Conservation (phyloP, 2,113 vertebrate genomes). For the Sylvia atricapilla region DNA sequence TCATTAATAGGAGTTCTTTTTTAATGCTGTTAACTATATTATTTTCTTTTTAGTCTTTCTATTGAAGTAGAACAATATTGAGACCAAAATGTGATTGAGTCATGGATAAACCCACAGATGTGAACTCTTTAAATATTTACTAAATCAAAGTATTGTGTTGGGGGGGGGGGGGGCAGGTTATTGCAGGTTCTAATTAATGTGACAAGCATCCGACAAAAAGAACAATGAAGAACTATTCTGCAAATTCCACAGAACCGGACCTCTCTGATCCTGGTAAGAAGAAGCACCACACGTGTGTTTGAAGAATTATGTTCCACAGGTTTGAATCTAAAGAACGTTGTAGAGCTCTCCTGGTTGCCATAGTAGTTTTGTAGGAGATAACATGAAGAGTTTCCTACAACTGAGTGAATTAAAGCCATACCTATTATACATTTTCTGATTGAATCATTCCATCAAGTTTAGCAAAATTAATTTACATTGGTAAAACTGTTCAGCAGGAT, state of each 20-base stretch:
- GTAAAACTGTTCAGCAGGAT: background rate
- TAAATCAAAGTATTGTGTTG: background rate
- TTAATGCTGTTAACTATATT: rapidly evolving
- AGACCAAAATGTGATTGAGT: background rate
- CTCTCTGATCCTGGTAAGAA: background rate
- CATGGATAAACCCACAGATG: background rate
- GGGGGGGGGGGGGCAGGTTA: too few species aligned
- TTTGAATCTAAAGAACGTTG: background rate
- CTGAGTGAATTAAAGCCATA: background rate
- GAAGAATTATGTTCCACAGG: background rate
- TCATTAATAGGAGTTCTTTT: background rate
- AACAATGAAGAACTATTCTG: background rate
- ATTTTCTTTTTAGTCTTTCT: background rate
- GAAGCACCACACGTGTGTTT: rapidly evolving
- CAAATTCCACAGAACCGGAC: background rate
- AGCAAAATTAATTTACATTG: background rate
- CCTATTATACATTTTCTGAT: rapidly evolving
- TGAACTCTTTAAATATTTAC: background rate
- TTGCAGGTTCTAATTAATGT: background rate
- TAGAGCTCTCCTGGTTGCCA: background rate
- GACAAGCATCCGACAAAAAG: background rate
- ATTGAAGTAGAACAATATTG: background rate
- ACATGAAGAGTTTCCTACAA: background rate
- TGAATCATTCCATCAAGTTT: background rate
- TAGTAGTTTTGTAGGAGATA: background rate